A percentile compares a stretch with the other conserved stretches of the same genome.
phyloP scores from a whole-genome alignment of 2,888 invertebrate species.

The Galeruca laticollis region DNA sequence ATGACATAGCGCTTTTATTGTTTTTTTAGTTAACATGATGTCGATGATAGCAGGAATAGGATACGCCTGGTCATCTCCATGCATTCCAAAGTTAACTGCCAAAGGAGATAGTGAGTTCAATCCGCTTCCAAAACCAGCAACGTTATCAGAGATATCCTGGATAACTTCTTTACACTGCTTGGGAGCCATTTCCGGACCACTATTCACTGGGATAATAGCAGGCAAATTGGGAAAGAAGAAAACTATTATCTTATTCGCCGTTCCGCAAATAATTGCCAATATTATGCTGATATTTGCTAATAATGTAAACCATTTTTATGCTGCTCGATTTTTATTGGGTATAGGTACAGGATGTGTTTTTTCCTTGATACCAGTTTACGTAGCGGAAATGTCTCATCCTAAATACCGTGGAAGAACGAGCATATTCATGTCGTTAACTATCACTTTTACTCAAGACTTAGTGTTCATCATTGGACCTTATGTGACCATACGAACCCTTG shows the following conservation, averaged over 20 bases:
- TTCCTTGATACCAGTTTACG: constrained; percentile 84
- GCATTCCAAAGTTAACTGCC: constrained; percentile 50
- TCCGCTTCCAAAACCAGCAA: constrained; percentile 50
- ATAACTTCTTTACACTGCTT: constrained; percentile 54
- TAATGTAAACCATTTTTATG: constrained; percentile 61
- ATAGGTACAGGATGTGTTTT: constrained; percentile 77
- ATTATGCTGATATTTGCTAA: constrained; percentile 49
- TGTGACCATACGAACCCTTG: constrained; percentile 47
- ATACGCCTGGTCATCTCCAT: constrained; percentile 55
- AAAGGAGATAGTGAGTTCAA: constrained; percentile 44
- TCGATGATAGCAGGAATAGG: constrained; percentile 50
- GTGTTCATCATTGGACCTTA: constrained; percentile 50
- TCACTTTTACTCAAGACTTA: constrained; percentile 45
- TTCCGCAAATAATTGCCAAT: constrained; percentile 73
- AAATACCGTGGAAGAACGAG: constrained; percentile 74
- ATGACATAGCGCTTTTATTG: background rate
- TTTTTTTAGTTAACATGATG: constrained; percentile 52
- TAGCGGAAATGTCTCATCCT: constrained; percentile 86
- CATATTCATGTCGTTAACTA: constrained; percentile 45
- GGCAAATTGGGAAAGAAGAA: constrained; percentile 73
- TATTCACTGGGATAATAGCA: constrained; percentile 48
- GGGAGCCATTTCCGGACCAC: constrained; percentile 53
- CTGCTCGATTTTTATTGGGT: constrained; percentile 73
- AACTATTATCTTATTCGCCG: constrained; percentile 73
- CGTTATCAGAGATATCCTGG: constrained; percentile 51